phyloP scores from a whole-genome alignment of 2,888 invertebrate genomes.

The Drosophila mulleri region DNA sequence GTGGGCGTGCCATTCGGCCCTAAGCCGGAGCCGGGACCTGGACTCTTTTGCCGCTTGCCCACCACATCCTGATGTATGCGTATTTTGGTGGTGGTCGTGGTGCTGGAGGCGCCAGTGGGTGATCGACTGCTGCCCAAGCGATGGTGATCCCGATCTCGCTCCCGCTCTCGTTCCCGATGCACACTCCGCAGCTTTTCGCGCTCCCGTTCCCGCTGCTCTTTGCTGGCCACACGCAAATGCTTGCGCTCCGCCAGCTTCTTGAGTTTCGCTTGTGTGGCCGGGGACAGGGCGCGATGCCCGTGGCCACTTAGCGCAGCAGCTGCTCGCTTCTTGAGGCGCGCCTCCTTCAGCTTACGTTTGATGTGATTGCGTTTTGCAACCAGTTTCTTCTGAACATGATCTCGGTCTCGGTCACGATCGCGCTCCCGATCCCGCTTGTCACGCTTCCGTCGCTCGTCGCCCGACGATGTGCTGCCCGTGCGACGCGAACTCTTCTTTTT shows the following conservation, averaged over 20 bases:
- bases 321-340: slow-evolving; percentile 83
- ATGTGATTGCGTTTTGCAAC: slow-evolving; percentile 84
- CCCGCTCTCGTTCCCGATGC: slow-evolving; percentile 84
- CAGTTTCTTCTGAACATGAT: slow-evolving; percentile 84
- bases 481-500: slow-evolving; percentile 86
- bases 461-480: slow-evolving; percentile 86
- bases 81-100: slow-evolving; percentile 83
- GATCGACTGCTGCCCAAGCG: slow-evolving; percentile 83
- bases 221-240: slow-evolving; percentile 80
- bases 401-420: slow-evolving; percentile 54
- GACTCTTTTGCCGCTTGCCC: slow-evolving; percentile 86
- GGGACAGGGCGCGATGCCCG: slow-evolving; percentile 80
- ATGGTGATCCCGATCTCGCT: slow-evolving; percentile 85
- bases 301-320: slow-evolving; percentile 79
- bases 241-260: slow-evolving; percentile 83
- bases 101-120: slow-evolving; percentile 69
- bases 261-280: slow-evolving; percentile 82
- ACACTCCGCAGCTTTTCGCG: slow-evolving; percentile 85
- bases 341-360: slow-evolving; percentile 84
- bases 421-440: slow-evolving; percentile 79
- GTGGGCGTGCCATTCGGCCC: slow-evolving; percentile 41
- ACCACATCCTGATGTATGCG: slow-evolving; percentile 83
- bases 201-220: slow-evolving; percentile 84
- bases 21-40: slow-evolving; percentile 65
- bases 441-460: slow-evolving; percentile 85